Evolutionary conservation across 2,113 vertebrate species (phyloP).

Genomic region (Callorhinus ursinus): DNA sequence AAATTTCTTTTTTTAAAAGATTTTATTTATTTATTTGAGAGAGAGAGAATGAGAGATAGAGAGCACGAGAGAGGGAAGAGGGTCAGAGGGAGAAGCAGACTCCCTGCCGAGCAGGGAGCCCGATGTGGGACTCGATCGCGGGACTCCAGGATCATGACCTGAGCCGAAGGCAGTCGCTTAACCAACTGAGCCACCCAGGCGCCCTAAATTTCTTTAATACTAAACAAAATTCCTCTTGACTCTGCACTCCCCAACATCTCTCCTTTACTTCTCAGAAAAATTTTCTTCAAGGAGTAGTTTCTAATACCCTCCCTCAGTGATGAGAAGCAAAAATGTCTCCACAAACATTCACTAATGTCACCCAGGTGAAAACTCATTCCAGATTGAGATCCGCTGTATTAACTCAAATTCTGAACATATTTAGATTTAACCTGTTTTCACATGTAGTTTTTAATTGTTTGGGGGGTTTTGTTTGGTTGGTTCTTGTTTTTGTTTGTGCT

Average conservation of each 20-base stretch:
- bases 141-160: no score
- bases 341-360: not conserved
- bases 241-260: not conserved
- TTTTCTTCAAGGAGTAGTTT: not conserved
- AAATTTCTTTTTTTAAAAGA: not conserved
- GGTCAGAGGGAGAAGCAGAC: no score
- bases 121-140: no score
- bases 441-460: not conserved
- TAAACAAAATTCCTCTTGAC: not conserved
- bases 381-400: not conserved
- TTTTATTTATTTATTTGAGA: no score
- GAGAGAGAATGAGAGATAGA: no score
- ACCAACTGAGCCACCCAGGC: no score
- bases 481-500: not conserved
- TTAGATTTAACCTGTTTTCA: not conserved
- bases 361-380: not conserved
- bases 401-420: not conserved
- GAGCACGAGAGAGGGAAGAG: no score
- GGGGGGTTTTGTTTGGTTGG: not conserved
- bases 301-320: not conserved
- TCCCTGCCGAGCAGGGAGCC: no score
- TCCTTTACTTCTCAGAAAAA: not conserved
- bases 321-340: not conserved
- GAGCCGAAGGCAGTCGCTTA: no score
- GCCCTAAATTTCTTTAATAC: not conserved